Conservation (phyloP, 64 coral and sea anemone species). For the Porites australiensis region DNA sequence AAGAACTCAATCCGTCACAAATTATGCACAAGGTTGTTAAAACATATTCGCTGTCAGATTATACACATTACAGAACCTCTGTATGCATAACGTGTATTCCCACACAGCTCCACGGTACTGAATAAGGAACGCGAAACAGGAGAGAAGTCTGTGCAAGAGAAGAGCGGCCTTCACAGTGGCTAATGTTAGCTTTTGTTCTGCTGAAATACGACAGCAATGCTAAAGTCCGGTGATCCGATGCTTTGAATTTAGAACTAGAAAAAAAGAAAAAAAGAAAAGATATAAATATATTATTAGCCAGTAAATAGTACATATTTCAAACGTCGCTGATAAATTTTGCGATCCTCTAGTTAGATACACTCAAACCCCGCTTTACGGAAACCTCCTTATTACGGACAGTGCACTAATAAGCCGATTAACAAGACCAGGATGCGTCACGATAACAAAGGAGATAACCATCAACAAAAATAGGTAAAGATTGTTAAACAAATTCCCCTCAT, state of each 20-base stretch:
- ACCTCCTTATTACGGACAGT: too few relatives aligned
- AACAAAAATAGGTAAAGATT: too few relatives aligned
- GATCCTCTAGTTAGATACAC: too few relatives aligned
- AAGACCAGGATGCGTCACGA: too few relatives aligned
- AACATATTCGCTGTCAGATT: neutral
- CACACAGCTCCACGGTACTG: slow-evolving; percentile 66
- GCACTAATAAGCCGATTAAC: too few relatives aligned
- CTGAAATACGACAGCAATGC: slow-evolving; percentile 61
- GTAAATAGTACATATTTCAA: neutral
- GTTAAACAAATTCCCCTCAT: too few relatives aligned
- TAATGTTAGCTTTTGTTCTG: neutral
- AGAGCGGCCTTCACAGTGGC: neutral
- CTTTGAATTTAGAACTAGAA: neutral
- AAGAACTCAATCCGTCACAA: too few relatives aligned
- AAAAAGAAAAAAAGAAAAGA: neutral
- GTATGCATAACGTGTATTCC: slow-evolving; percentile 76
- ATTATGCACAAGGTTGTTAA: too few relatives aligned
- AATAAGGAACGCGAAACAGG: slow-evolving; percentile 63
- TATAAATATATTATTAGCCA: neutral
- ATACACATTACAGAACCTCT: slow-evolving; percentile 45
- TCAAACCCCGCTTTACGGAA: too few relatives aligned
- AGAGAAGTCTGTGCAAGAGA: neutral
- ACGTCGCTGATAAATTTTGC: too few relatives aligned
- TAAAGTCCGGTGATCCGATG: slow-evolving; percentile 34
- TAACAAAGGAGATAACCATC: too few relatives aligned